Conservation (phyloP, 2,113 vertebrate genomes). For the Eublepharis macularius region DNA sequence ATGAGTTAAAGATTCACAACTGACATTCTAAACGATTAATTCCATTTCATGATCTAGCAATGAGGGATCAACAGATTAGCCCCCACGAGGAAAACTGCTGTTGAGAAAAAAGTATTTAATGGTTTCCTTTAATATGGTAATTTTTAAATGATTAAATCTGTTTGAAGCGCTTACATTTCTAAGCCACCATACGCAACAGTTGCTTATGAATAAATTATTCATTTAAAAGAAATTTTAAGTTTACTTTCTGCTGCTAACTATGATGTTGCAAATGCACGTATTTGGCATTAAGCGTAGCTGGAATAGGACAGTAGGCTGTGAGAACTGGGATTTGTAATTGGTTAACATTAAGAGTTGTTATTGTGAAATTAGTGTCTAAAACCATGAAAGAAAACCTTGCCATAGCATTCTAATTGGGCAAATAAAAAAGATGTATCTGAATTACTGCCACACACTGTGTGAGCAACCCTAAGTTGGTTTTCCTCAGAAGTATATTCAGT, state of each 20-base stretch:
- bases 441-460: background rate
- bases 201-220: constrained; percentile 44
- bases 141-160: constrained; percentile 1
- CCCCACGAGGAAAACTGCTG: constrained; percentile 18
- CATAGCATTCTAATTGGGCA: background rate
- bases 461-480: too few relatives aligned
- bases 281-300: background rate
- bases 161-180: constrained; percentile 49
- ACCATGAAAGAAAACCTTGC: rapidly evolving
- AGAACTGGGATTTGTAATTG: background rate
- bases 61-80: constrained; percentile 22
- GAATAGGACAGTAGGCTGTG: background rate
- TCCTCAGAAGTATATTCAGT: too few relatives aligned
- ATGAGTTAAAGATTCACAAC: background rate
- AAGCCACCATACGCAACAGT: constrained; percentile 30
- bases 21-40: background rate
- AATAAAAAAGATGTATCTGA: rapidly evolving
- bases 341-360: background rate
- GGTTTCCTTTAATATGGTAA: constrained; percentile 3
- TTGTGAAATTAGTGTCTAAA: background rate
- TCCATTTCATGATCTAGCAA: constrained; percentile 13
- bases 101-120: constrained; percentile 31
- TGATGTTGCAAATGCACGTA: background rate
- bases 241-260: background rate
- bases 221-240: constrained; percentile 10